Percentiles rank a stretch among this genome's conserved stretches.
These are phyloP conservation scores for Eretmochelys imbricata DNA, from an alignment of 2,113 vertebrate genomes.

Conservation along the genomic window DNA sequence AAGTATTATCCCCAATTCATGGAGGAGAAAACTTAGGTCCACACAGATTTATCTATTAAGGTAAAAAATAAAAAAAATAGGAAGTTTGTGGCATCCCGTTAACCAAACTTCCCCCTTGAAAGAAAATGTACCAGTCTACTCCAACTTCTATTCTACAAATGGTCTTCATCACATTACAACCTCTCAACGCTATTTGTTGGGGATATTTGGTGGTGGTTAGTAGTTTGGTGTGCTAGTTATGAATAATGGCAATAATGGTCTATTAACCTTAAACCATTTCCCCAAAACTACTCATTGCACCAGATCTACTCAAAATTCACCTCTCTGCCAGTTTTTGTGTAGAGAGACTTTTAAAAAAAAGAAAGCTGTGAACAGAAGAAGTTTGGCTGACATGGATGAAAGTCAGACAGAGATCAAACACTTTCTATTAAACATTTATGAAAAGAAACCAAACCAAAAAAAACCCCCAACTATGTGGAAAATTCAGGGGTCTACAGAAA, in stretches of 20 bases:
- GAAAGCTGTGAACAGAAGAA: slow-evolving; percentile 10
- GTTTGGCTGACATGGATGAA: slow-evolving; percentile 16
- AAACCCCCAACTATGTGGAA: background rate
- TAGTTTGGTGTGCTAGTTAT: background rate
- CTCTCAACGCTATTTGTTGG: background rate
- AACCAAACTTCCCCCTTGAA: background rate
- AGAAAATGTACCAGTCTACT: background rate
- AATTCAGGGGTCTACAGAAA: slow-evolving; percentile 16
- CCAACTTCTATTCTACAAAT: background rate
- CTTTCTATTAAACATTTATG: slow-evolving; percentile 43
- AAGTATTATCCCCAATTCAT: background rate
- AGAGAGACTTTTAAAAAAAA: background rate
- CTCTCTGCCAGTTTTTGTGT: slow-evolving; percentile 24
- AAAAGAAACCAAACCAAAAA: slow-evolving; percentile 1
- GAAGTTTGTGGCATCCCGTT: background rate
- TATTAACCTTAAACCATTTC: background rate
- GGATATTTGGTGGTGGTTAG: background rate
- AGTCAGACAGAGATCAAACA: slow-evolving; percentile 52
- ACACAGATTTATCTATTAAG: background rate
- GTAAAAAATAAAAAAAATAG: background rate
- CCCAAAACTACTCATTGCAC: background rate
- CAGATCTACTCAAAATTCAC: background rate
- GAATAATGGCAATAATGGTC: background rate
- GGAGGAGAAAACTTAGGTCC: background rate
- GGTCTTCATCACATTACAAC: background rate